A percentile compares a stretch with the other conserved stretches of the same genome.
phyloP scores from a whole-genome alignment of 1,140 invertebrate species.

The Daktulosphaira vitifoliae region DNA sequence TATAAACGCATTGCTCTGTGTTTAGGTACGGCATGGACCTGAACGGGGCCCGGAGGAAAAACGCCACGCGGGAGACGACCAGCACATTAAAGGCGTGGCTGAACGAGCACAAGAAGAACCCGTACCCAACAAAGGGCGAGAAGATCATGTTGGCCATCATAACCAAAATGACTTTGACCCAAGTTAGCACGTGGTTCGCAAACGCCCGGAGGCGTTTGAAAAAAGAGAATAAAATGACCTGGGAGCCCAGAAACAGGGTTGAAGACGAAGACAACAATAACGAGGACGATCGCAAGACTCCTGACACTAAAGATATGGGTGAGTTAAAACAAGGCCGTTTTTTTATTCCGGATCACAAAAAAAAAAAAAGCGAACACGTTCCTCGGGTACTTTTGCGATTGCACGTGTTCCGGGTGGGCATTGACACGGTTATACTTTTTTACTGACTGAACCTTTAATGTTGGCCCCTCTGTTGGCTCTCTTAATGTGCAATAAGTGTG shows the following conservation, averaged over 20 bases:
- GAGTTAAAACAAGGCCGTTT: slow-evolving; percentile 51
- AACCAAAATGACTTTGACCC: slow-evolving; percentile 97
- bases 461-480: no score
- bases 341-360: not conserved
- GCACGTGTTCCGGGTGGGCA: no score
- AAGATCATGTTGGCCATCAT: slow-evolving; percentile 98
- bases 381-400: no score
- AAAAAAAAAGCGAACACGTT: no score
- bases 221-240: slow-evolving; percentile 99
- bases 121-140: slow-evolving; percentile 96
- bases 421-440: no score
- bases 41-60: slow-evolving; percentile 85
- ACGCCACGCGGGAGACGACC: slow-evolving; percentile 94
- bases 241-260: slow-evolving; percentile 83
- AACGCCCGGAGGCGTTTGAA: slow-evolving; percentile 91
- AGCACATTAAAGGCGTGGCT: slow-evolving; percentile 96
- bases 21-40: slow-evolving; percentile 82
- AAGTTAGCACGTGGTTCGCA: slow-evolving; percentile 98
- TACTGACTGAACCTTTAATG: no score
- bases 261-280: slow-evolving; percentile 82
- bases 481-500: no score
- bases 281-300: slow-evolving; percentile 67
- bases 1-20: no score
- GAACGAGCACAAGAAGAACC: slow-evolving; percentile 97
- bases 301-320: slow-evolving; percentile 64